Percentiles rank a stretch among this genome's conserved stretches.
Evolutionary conservation across 2,888 invertebrate species (phyloP).

Genomic region (Smittia aterrima): DNA sequence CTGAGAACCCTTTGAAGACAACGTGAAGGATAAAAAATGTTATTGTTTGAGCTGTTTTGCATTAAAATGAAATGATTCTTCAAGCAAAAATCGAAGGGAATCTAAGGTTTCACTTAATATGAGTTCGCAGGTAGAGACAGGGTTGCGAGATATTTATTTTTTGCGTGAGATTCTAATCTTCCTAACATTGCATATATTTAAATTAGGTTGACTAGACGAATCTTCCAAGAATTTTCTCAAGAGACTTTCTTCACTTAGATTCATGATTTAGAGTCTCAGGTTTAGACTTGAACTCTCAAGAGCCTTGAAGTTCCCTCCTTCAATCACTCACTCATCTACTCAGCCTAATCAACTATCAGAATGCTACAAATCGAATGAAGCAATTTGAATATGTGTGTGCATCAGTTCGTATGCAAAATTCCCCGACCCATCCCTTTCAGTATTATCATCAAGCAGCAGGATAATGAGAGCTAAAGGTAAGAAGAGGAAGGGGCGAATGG

Average conservation of each 20-base stretch:
- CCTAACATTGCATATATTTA: conserved; percentile 13
- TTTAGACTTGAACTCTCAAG: too few species aligned
- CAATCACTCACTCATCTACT: too few species aligned
- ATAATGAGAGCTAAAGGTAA: conserved; percentile 9
- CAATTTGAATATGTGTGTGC: conserved; percentile 25
- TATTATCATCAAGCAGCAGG: conserved; percentile 29
- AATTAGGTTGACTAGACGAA: not conserved
- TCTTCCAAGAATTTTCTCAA: too few species aligned
- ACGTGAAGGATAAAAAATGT: conserved; percentile 21
- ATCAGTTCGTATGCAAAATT: conserved; percentile 32
- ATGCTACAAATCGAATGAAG: not conserved
- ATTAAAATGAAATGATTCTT: conserved; percentile 39
- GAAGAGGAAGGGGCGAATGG: conserved; percentile 26
- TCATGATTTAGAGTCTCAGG: too few species aligned
- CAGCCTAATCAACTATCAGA: not conserved
- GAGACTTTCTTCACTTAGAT: too few species aligned
- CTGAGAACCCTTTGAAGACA: conserved; percentile 24
- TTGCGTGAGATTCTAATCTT: conserved; percentile 3
- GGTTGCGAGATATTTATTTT: not conserved
- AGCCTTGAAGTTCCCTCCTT: too few species aligned
- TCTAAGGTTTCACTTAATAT: conserved; percentile 40
- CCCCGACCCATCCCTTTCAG: conserved; percentile 30
- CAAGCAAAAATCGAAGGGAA: not conserved
- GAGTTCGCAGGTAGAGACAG: conserved; percentile 22
- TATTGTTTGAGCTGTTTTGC: conserved; percentile 39